Evolutionary conservation across 1,140 invertebrate genomes (phyloP).

Genomic region (Eubasilissa regina): DNA sequence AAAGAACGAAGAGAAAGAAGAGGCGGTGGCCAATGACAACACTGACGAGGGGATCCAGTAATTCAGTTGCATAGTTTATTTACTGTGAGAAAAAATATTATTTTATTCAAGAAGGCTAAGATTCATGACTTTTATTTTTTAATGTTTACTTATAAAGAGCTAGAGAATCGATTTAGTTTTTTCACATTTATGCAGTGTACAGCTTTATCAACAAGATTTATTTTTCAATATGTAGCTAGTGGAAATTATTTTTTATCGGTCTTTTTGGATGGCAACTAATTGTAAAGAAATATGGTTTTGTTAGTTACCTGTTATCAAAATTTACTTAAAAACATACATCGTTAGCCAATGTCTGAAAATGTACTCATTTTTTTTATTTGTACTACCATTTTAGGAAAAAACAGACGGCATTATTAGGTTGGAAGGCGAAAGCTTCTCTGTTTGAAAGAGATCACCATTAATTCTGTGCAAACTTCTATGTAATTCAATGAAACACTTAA

Average conservation of each 20-base stretch:
- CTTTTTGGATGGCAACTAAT: slow-evolving; percentile 55
- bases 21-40: slow-evolving; percentile 66
- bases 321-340: slow-evolving; percentile 44
- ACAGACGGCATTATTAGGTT: not conserved
- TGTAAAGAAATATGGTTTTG: slow-evolving; percentile 43
- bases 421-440: not conserved
- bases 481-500: slow-evolving; percentile 12
- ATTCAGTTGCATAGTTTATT: slow-evolving; percentile 5
- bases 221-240: slow-evolving; percentile 46
- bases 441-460: not conserved
- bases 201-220: slow-evolving; percentile 36
- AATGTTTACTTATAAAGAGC: slow-evolving; percentile 44
- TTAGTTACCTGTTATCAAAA: slow-evolving; percentile 44
- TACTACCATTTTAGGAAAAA: not conserved
- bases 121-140: slow-evolving; percentile 46
- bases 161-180: slow-evolving; percentile 32
- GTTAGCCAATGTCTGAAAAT: slow-evolving; percentile 25
- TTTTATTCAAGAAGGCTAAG: slow-evolving; percentile 50
- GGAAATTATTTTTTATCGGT: slow-evolving; percentile 44
- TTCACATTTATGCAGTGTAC: slow-evolving; percentile 36
- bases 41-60: slow-evolving; percentile 67
- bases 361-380: slow-evolving; percentile 21
- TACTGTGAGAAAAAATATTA: slow-evolving; percentile 42
- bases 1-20: slow-evolving; percentile 66
- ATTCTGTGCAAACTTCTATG: not conserved